Percentiles rank a stretch among this genome's conserved stretches.
phyloP scores from a whole-genome alignment of 2,888 invertebrate genomes.

The Bedellia somnulentella region DNA sequence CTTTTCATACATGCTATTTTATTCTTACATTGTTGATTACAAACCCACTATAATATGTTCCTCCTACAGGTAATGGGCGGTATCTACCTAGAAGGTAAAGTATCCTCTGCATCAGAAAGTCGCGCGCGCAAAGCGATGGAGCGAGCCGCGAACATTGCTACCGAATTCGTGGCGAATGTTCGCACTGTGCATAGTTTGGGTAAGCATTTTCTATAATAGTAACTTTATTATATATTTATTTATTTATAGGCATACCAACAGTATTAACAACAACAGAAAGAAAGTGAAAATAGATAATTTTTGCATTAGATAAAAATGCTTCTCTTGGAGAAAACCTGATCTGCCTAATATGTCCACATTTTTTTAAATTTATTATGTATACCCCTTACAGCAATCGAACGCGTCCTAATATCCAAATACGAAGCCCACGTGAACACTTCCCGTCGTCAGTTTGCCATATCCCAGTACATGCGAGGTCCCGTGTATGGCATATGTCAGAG shows the following conservation, averaged over 20 bases:
- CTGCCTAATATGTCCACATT: too few relatives aligned
- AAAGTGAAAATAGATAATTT: too few relatives aligned
- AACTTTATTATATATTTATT: too few relatives aligned
- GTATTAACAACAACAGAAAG: too few relatives aligned
- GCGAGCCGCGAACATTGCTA: slow-evolving; percentile 60
- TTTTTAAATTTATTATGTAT: too few relatives aligned
- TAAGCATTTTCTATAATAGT: too few relatives aligned
- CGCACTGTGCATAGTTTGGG: slow-evolving; percentile 66
- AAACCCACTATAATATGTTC: too few relatives aligned
- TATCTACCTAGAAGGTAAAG: slow-evolving; percentile 59
- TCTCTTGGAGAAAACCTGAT: too few relatives aligned
- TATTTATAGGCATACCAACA: too few relatives aligned
- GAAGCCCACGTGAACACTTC: slow-evolving; percentile 37
- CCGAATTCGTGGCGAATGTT: slow-evolving; percentile 66
- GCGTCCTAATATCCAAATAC: slow-evolving; percentile 53
- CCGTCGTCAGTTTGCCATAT: slow-evolving; percentile 26
- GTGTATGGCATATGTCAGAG: slow-evolving; percentile 72
- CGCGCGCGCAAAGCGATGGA: slow-evolving; percentile 61
- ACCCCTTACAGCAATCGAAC: slow-evolving; percentile 53
- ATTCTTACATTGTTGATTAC: too few relatives aligned
- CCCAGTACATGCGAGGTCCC: slow-evolving; percentile 61
- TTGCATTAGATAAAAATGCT: too few relatives aligned
- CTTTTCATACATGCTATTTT: too few relatives aligned
- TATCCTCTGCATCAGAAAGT: slow-evolving; percentile 51
- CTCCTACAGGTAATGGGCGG: slow-evolving; percentile 51